A percentile compares a stretch with the other conserved stretches of the same genome.
Evolutionary conservation across 1,140 invertebrate genomes (phyloP).

Genomic region (Probaryconus sp.): DNA sequence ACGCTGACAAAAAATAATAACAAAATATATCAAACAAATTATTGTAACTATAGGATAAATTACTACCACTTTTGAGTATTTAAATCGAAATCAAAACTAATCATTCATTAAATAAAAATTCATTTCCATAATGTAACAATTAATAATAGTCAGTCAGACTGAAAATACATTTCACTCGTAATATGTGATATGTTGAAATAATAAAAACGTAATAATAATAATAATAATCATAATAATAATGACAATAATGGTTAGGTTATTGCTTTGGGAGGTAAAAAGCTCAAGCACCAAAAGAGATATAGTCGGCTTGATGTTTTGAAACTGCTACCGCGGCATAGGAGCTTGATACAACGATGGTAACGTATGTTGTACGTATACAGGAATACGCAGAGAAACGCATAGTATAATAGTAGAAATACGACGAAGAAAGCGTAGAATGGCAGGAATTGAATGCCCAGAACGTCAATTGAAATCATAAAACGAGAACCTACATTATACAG

Average conservation of each 20-base stretch:
- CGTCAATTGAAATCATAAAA: slow-evolving; percentile 41
- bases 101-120: no score
- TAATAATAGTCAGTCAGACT: no score
- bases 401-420: slow-evolving; percentile 32
- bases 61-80: no score
- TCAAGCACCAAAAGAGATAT: slow-evolving; percentile 22
- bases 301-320: slow-evolving; percentile 24
- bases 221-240: slow-evolving; percentile 17
- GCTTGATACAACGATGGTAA: slow-evolving; percentile 13
- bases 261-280: slow-evolving; percentile 24
- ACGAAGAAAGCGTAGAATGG: slow-evolving; percentile 26
- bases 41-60: no score
- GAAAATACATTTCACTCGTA: no score
- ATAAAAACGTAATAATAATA: no score
- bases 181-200: no score
- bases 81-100: no score
- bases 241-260: slow-evolving; percentile 23
- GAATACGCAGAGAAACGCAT: slow-evolving; percentile 20
- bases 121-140: no score
- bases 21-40: no score
- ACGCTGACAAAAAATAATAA: no score
- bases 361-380: slow-evolving; percentile 3
- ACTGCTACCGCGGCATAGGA: not conserved
- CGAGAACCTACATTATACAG: slow-evolving; percentile 11
- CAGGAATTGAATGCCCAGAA: slow-evolving; percentile 20